Percentiles rank a stretch among this genome's conserved stretches.
Evolutionary conservation across 2,888 invertebrate genomes (phyloP).

Genomic region (Melolontha melolontha): DNA sequence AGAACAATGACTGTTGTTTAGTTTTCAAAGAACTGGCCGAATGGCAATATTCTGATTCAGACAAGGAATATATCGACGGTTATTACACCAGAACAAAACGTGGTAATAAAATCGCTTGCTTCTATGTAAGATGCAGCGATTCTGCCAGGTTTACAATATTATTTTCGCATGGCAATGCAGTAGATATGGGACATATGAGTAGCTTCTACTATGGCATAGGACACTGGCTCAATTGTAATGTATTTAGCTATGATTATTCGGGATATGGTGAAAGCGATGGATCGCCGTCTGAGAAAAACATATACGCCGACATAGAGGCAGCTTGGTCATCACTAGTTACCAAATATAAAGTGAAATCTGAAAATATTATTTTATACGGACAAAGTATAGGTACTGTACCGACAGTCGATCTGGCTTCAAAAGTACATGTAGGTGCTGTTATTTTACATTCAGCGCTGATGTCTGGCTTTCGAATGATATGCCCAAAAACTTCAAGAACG

Average conservation of each 20-base stretch:
- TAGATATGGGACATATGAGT: slow-evolving; percentile 98
- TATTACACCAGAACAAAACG: slow-evolving; percentile 93
- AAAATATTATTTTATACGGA: slow-evolving; percentile 97
- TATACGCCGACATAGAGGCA: slow-evolving; percentile 98
- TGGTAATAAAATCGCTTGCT: slow-evolving; percentile 96
- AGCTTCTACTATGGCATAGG: slow-evolving; percentile 97
- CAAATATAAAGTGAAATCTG: slow-evolving; percentile 85
- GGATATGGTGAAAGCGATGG: slow-evolving; percentile 97
- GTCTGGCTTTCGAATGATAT: slow-evolving; percentile 98
- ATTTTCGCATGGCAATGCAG: slow-evolving; percentile 98
- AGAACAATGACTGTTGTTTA: slow-evolving; percentile 85
- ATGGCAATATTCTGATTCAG: slow-evolving; percentile 96
- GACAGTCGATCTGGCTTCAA: slow-evolving; percentile 94
- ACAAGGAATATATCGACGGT: slow-evolving; percentile 94
- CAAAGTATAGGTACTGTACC: slow-evolving; percentile 99
- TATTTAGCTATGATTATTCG: slow-evolving; percentile 95
- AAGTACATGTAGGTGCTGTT: slow-evolving; percentile 94
- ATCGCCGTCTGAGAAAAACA: slow-evolving; percentile 96
- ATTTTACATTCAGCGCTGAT: slow-evolving; percentile 97
- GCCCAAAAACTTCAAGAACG: slow-evolving; percentile 95
- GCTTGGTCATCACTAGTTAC: slow-evolving; percentile 94
- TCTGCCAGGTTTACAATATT: slow-evolving; percentile 94
- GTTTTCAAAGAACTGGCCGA: slow-evolving; percentile 92
- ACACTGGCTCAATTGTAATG: slow-evolving; percentile 95
- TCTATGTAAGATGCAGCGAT: slow-evolving; percentile 92